phyloP scores from a whole-genome alignment of 2,888 invertebrate genomes.

The Tinea pellionella region DNA sequence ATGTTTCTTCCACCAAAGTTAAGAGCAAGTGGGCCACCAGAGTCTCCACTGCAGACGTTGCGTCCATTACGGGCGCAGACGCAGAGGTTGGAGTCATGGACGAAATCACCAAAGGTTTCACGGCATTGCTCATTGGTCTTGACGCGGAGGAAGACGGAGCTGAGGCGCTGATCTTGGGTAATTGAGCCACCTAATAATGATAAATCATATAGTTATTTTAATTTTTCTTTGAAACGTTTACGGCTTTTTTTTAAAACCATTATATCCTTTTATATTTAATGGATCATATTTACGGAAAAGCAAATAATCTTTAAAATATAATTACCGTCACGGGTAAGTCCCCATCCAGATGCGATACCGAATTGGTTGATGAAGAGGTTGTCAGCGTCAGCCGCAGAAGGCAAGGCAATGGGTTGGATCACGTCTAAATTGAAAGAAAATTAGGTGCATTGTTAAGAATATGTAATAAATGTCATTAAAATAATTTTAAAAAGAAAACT shows the following conservation, averaged over 20 bases:
- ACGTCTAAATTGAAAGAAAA: slow-evolving; percentile 13
- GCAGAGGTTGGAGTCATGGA: slow-evolving; percentile 40
- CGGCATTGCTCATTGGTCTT: slow-evolving; percentile 39
- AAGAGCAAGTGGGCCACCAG: slow-evolving; percentile 33
- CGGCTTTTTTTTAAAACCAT: too few relatives aligned
- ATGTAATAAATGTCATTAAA: background rate
- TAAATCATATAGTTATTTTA: background rate
- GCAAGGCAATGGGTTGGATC: slow-evolving; percentile 16
- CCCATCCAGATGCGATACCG: slow-evolving; percentile 24
- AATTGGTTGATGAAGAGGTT: slow-evolving; percentile 14
- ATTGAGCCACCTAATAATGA: background rate
- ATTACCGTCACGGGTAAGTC: slow-evolving; percentile 19
- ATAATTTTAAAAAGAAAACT: background rate
- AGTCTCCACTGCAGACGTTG: slow-evolving; percentile 32
- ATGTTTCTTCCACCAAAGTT: slow-evolving; percentile 22
- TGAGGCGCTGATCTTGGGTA: slow-evolving; percentile 2
- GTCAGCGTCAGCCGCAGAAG: slow-evolving; percentile 9
- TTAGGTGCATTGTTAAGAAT: background rate
- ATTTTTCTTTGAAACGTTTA: too few relatives aligned
- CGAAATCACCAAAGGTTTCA: slow-evolving; percentile 28
- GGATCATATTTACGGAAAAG: too few relatives aligned
- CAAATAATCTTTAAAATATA: background rate
- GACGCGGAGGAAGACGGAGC: slow-evolving; percentile 25
- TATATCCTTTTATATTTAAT: too few relatives aligned
- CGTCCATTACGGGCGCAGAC: background rate